phyloP scores from a whole-genome alignment of 2,888 invertebrate genomes.

The Zygothrica quintamaculata region DNA sequence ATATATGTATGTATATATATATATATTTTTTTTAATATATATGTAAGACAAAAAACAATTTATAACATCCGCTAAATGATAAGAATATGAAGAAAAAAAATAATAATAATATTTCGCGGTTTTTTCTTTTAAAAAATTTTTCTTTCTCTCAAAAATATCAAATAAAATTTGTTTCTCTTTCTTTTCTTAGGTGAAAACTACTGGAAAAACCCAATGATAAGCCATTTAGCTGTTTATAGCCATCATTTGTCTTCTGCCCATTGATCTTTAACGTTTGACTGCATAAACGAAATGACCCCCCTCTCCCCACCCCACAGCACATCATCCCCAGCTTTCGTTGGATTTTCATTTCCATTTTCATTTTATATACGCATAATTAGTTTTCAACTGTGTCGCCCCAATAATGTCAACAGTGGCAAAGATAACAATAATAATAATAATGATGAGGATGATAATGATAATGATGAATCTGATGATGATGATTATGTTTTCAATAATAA shows the following conservation, averaged over 20 bases:
- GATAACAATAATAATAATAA: constrained; percentile 15
- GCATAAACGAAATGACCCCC: neutral
- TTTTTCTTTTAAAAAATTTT: no score
- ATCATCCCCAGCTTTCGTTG: no score
- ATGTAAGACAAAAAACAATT: no score
- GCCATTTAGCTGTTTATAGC: constrained; percentile 8
- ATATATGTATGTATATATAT: no score
- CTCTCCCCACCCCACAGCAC: no score
- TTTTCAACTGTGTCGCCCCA: constrained; percentile 44
- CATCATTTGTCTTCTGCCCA: constrained; percentile 10
- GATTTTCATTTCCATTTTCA: constrained; percentile 28
- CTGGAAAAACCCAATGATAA: constrained; percentile 21
- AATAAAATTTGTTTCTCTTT: no score
- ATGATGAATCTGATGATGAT: no score
- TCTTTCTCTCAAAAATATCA: no score
- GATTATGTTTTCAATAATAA: constrained; percentile 10
- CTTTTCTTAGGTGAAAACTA: constrained; percentile 3
- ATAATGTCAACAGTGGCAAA: neutral
- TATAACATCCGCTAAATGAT: no score
- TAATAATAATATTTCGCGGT: no score
- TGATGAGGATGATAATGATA: constrained; percentile 13
- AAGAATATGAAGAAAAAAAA: no score
- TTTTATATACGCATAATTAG: constrained; percentile 65
- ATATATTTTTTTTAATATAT: no score
- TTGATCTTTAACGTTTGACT: constrained; percentile 36